Percentiles rank a stretch among this genome's conserved stretches.
phyloP scores from a whole-genome alignment of 2,113 vertebrate genomes.

The Spea bombifrons region DNA sequence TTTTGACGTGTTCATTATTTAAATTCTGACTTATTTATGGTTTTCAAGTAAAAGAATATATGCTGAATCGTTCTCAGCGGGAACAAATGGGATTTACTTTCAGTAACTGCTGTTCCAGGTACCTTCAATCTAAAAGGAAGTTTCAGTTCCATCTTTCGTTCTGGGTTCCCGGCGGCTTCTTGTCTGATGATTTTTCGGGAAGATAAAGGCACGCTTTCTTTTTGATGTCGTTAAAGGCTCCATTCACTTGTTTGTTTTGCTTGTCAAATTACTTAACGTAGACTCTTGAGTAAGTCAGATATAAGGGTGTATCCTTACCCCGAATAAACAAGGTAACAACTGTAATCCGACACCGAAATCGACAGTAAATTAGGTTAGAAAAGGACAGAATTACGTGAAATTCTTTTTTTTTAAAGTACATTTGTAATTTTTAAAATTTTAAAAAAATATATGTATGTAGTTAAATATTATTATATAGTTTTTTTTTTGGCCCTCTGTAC shows the following conservation, averaged over 20 bases:
- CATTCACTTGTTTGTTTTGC: slow-evolving; percentile 51
- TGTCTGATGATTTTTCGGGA: neutral
- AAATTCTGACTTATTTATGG: neutral
- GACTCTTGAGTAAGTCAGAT: slow-evolving; percentile 36
- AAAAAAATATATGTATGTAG: neutral
- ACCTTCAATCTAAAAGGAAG: neutral
- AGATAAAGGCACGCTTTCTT: slow-evolving; percentile 34
- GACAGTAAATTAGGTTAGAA: slow-evolving; percentile 15
- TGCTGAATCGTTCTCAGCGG: neutral
- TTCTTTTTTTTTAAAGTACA: neutral
- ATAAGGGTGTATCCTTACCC: slow-evolving; percentile 35
- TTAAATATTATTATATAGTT: neutral
- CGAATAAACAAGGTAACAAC: slow-evolving; percentile 14
- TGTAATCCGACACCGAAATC: slow-evolving; percentile 47
- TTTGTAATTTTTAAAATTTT: neutral
- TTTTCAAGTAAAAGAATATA: neutral
- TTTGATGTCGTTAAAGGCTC: slow-evolving; percentile 50
- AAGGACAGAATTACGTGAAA: neutral
- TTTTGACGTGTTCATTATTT: neutral
- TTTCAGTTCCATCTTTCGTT: slow-evolving; percentile 3
- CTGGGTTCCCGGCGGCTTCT: neutral
- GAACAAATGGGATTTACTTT: neutral
- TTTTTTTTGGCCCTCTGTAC: neutral
- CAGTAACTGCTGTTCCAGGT: neutral
- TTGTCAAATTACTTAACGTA: slow-evolving; percentile 37